Evolutionary conservation across 2,888 invertebrate species (phyloP), one percentile per base, ranked within the genome.

Genomic region (Linyphia triangularis): DNA sequence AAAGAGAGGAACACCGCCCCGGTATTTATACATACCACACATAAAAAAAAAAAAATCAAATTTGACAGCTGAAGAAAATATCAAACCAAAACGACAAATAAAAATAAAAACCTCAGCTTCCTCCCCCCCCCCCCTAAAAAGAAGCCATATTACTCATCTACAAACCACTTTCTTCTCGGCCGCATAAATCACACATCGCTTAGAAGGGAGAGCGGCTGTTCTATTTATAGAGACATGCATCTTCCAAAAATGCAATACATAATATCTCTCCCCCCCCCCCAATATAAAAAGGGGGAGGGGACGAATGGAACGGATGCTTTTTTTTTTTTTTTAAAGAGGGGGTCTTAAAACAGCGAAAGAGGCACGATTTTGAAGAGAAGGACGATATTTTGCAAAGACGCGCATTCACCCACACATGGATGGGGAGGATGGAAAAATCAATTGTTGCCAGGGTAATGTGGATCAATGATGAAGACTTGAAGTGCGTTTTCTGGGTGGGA

Each of bases 361-460:
- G 51, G 67, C 19, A 65, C 43, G 67, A 70, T 59, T 40, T 70
- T 61, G 30, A 40, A 30, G 61, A n/a, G 7, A 16, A 26, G 63
- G 63, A 19, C 5, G 33, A 30, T 26, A 30, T 13, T 51, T 51
- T 51, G 51, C 30, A n/a, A 72, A 26, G 63, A 73, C 24, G 70
- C 43, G 59, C 77, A 61, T 19, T 43, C 43, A 26, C 78, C 24
- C 70, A 85, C 63, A 61, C 85, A 65, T 63, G 61, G 72, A 1
- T 5, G 40, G 72, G 30, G 57, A 19, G 33, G 73, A 72, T 28
- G 75, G 81, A 88, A 88, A 88, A 88, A 88, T 88, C 88, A 88
- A 88, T 88, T 88, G 88, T 88, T 88, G 88, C 88, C 63, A 77
- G 33, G 88, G 82, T 24, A 82, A 88, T 88, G 82, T 57, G 81